Evolutionary conservation across 2,888 invertebrate species (phyloP), one percentile per base, ranked within the genome.

Genomic region (Heterodera filipjevi): DNA sequence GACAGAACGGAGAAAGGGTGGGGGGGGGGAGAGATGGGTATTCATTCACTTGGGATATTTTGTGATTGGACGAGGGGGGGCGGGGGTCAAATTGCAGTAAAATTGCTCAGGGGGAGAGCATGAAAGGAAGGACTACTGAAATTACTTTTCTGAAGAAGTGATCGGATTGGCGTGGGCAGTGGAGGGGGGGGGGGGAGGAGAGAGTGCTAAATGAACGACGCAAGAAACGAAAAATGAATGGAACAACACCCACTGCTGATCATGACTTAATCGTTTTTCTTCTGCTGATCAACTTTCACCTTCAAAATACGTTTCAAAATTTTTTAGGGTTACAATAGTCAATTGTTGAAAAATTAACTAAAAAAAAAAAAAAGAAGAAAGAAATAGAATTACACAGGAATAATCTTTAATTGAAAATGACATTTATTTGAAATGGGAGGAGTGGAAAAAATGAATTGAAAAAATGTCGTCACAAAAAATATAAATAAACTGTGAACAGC

Each of bases 1-100:
- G n/a, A n/a, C n/a, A n/a, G n/a, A n/a, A n/a, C n/a, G n/a, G n/a
- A n/a, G n/a, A n/a, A n/a, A 14, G 49, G 12, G 46, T 8, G 46
- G 19, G 39, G 39, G 6, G 39, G 39, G 53, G 53, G 22, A 53
- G 19, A 53, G 6, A 53, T 19, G 22, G 22, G 53, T 53, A 53
- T 53, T 53, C 22, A 59, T 59, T 59, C 22, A 59, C 27, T 59
- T 59, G n/a, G 59, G 59, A 59, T 59, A 59, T 59, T 53, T 59
- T 59, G 27, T 8, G 27, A 27, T 59, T 59, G 59, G 59, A n/a
- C 22, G 49, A 3, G 49, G 49, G 49, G 49, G 46, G 46, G 46
- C 1, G 49, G 14, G 59, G 59, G 59, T 27, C 59, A 59, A 59
- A 59, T 59, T 59, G 59, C 59, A 10, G 59, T 59, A 59, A 59